Base-by-base conservation (phyloP, 2,797 vertebrate genomes). In the Podargus strigoides region DNA sequence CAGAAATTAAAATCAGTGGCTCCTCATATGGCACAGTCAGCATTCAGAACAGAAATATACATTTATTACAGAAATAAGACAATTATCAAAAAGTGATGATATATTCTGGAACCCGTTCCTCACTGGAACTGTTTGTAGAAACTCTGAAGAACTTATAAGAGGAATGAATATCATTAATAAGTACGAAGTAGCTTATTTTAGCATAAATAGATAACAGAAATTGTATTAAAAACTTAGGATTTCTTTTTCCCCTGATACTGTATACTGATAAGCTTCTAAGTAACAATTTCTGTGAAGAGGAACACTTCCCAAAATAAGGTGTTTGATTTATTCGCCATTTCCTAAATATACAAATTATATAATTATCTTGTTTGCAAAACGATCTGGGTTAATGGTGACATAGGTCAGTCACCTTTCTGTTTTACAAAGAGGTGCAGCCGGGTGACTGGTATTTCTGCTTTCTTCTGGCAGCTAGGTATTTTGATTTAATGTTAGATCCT, bases 61-160 rank as follows among this genome's bases (percentile, higher is more conserved):
- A 42, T 76, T 86, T 87, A 60, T 64, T 36, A 60, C 20, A 74
- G 88, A 85, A 92, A 66, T 58, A 80, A 55, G 28, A 77, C 14
- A 74, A n/a, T 0, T 88, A 9, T 60, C 32, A 77, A 53, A 64
- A 88, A 83, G 20, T 34, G 12, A 47, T n/a, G 2, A 28, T 44
- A 58, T 37, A 32, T 76, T 82, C 74, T 59, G 39, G 56, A 72
- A 52, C 62, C 28, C 64, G 1, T 49, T 85, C 44, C 16, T 82
- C 53, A 36, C 9, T 60, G 16, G 18, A 59, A 87, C 4, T 9
- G 47, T 59, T 72, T 56, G 26, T 56, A 53, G 75, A 64, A 47
- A 55, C 75, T 74, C 7, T 70, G 60, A 89, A 53, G 37, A 66
- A 60, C 7, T 52, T 72, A 3, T 5, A 55, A 74, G 70, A 75